Evolutionary conservation across 2,797 vertebrate genomes (phyloP), one percentile per base, ranked within the genome.

Genomic region (Siniperca scherzeri): DNA sequence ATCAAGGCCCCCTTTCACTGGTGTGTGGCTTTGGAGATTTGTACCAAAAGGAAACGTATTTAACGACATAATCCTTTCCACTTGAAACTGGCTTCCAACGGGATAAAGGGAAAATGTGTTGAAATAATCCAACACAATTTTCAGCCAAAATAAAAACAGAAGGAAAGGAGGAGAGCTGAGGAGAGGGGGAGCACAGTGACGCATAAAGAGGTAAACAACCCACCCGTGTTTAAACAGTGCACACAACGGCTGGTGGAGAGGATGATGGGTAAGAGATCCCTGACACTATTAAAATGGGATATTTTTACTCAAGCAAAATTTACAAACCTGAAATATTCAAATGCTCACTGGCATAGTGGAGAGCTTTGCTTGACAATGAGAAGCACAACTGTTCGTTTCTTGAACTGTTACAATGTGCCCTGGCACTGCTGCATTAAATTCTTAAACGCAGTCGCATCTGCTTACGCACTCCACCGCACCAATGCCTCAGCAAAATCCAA

Each of bases 51-150:
- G 91, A 90, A 93, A 87, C 56, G 82, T 82, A 91, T 94, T 93
- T 91, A 91, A 89, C 33, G 30, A 78, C 77, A 56, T 92, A 94
- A 95, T 94, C 92, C 92, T 77, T 87, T 88, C 85, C 83, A 88
- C 89, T 94, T 83, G 77, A 91, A 94, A 90, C 89, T 77, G 82
- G 84, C 91, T 91, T 92, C 87, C 80, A 81, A 86, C 4, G 30
- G 91, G 89, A 95, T 92, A 83, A 92, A 87, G 82, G 73, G 72
- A 77, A 90, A 92, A 90, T 87, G 85, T 92, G 89, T 88, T 87
- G 77, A 89, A 94, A 94, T 94, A 93, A 93, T 92, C 91, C 90
- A 90, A 78, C 70, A 85, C 81, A 86, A 79, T 88, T 92, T 87
- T 53, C 55, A 76, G 84, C 81, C 83, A 81, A 87, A 86, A 82